Evolutionary conservation across 2,888 invertebrate genomes (phyloP).

Genomic region (Euzophera pinguis): DNA sequence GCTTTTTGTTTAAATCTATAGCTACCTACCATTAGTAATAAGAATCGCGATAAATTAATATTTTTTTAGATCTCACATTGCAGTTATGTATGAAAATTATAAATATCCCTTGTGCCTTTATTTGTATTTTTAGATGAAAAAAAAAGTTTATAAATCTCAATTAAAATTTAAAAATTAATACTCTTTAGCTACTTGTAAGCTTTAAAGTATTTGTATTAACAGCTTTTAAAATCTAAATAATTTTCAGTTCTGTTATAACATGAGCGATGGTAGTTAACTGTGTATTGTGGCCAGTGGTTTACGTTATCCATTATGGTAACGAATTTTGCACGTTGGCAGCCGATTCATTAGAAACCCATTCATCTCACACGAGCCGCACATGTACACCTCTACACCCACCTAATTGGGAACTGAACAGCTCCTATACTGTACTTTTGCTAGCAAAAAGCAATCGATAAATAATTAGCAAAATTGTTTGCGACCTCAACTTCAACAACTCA

Average conservation of each 20-base stretch:
- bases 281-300: conserved; percentile 24
- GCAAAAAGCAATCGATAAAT: neutral
- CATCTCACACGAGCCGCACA: conserved; percentile 37
- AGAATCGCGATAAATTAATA: no score
- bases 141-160: no score
- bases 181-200: no score
- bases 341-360: conserved; percentile 69
- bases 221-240: neutral
- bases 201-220: no score
- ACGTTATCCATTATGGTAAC: conserved; percentile 59
- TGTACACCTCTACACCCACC: conserved; percentile 20
- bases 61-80: no score
- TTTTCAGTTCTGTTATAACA: neutral
- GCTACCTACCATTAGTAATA: no score
- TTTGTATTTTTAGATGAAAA: no score
- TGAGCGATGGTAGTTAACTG: conserved; percentile 20
- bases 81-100: no score
- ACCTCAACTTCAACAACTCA: no score
- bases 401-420: conserved; percentile 17
- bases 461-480: neutral
- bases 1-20: no score
- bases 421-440: neutral
- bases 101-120: no score
- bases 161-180: no score
- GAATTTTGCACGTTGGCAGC: conserved; percentile 50